Percentiles rank a stretch among this genome's conserved stretches.
These are phyloP conservation scores for Solenodon paradoxus DNA, from an alignment of 2,113 vertebrate species.

Conservation along the genomic window DNA sequence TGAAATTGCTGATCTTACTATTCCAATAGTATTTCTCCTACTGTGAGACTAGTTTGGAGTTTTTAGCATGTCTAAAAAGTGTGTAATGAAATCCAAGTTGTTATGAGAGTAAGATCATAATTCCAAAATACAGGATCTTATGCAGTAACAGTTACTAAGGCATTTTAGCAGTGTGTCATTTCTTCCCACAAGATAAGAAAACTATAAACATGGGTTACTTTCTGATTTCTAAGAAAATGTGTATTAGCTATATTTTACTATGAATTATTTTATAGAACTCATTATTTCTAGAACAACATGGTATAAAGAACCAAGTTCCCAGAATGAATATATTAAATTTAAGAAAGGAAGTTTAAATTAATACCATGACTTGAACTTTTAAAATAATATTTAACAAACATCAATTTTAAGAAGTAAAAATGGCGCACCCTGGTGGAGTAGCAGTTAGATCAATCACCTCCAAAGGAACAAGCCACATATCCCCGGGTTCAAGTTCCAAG, in stretches of 20 bases:
- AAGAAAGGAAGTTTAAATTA: not conserved
- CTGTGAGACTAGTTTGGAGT: not conserved
- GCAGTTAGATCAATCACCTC: no score
- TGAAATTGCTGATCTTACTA: not conserved
- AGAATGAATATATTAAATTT: not conserved
- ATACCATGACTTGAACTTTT: not conserved
- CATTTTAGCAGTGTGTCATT: not conserved
- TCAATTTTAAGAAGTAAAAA: not conserved
- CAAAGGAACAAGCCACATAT: no score
- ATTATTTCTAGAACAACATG: slow-evolving; percentile 1
- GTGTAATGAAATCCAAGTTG: not conserved
- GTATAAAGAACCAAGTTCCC: not conserved
- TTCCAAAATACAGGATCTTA: not conserved
- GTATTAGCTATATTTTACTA: not conserved
- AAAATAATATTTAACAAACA: not conserved
- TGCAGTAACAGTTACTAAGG: not conserved
- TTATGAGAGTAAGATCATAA: not conserved
- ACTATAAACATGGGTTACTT: not conserved
- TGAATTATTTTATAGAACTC: not conserved
- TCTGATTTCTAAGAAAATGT: not conserved
- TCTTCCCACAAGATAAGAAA: not conserved
- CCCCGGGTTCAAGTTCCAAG: no score
- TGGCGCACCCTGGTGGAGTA: no score
- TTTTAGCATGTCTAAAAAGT: not conserved
- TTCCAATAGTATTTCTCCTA: not conserved